A percentile compares a stretch with the other conserved stretches of the same genome.
phyloP scores from a whole-genome alignment of 2,888 invertebrate species.

The Stenolophus ochropezus region DNA sequence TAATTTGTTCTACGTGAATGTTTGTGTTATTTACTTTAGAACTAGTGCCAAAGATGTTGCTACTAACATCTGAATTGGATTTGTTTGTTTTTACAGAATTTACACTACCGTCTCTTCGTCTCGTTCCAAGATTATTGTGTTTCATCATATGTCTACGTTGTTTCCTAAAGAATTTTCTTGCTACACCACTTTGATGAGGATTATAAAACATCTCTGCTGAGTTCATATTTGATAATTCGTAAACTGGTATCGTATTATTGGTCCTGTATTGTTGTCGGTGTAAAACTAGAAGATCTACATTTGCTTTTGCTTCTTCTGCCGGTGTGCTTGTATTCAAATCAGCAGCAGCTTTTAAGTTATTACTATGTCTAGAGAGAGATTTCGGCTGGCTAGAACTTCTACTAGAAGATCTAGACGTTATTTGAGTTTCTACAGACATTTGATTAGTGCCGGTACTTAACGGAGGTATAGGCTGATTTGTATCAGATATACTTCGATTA shows the following conservation, averaged over 20 bases:
- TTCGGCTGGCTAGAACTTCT: slow-evolving; percentile 81
- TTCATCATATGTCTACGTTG: slow-evolving; percentile 84
- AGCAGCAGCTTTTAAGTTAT: slow-evolving; percentile 78
- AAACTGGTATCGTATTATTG: slow-evolving; percentile 75
- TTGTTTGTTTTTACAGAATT: slow-evolving; percentile 69
- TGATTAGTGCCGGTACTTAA: slow-evolving; percentile 61
- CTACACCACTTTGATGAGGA: slow-evolving; percentile 94
- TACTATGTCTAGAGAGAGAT: slow-evolving; percentile 80
- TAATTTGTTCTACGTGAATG: slow-evolving; percentile 81
- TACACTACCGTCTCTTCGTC: slow-evolving; percentile 76
- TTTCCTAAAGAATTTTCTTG: slow-evolving; percentile 93
- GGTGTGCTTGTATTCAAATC: slow-evolving; percentile 78
- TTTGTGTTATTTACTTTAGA: slow-evolving; percentile 89
- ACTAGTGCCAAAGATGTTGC: slow-evolving; percentile 80
- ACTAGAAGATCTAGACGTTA: slow-evolving; percentile 78
- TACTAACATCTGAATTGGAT: slow-evolving; percentile 55
- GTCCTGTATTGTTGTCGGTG: slow-evolving; percentile 84
- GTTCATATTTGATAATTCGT: slow-evolving; percentile 75
- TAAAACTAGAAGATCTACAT: slow-evolving; percentile 82
- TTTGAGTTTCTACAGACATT: slow-evolving; percentile 64
- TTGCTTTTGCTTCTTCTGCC: slow-evolving; percentile 74
- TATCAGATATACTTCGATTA: slow-evolving; percentile 81
- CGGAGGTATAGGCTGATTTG: slow-evolving; percentile 75
- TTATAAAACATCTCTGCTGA: slow-evolving; percentile 92
- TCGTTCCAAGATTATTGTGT: slow-evolving; percentile 82